Percentiles rank a stretch among this genome's conserved stretches.
Evolutionary conservation across 2,797 vertebrate species (phyloP).

Genomic region (Anableps anableps): DNA sequence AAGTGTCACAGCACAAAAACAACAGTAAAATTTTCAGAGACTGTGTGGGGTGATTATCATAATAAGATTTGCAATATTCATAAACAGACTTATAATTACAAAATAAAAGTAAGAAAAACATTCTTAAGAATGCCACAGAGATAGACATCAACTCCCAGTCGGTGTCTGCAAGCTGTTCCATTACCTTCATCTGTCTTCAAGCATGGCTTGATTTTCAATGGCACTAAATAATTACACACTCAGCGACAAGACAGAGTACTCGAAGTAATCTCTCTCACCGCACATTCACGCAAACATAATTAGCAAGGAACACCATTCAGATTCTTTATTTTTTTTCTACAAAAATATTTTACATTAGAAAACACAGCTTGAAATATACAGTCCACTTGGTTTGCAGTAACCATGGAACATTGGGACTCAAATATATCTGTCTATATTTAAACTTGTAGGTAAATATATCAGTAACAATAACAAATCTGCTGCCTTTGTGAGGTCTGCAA

Average conservation of each 20-base stretch:
- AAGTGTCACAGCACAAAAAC: neutral
- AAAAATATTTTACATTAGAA: conserved; percentile 87
- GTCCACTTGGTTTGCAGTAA: conserved; percentile 64
- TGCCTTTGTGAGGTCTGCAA: conserved; percentile 43
- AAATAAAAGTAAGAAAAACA: conserved; percentile 21
- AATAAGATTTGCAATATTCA: conserved; percentile 21
- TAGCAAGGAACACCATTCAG: conserved; percentile 31
- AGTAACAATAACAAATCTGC: conserved; percentile 66
- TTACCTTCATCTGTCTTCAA: conserved; percentile 48
- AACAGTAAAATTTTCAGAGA: neutral
- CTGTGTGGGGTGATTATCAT: conserved; percentile 13
- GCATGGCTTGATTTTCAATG: conserved; percentile 21
- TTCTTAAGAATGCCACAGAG: conserved; percentile 34
- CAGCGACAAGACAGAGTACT: conserved; percentile 1
- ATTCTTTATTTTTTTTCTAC: conserved; percentile 82
- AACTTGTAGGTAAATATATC: conserved; percentile 76
- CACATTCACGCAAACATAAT: conserved; percentile 19
- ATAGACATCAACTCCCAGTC: conserved; percentile 38
- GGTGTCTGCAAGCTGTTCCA: conserved; percentile 51
- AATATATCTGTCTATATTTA: conserved; percentile 79
- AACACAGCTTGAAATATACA: conserved; percentile 80
- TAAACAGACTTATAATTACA: conserved; percentile 34
- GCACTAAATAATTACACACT: conserved; percentile 48
- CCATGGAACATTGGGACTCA: conserved; percentile 68
- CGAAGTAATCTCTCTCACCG: conserved; percentile 1